Evolutionary conservation across 2,113 vertebrate genomes (phyloP).

Genomic region (Cisticola juncidis): DNA sequence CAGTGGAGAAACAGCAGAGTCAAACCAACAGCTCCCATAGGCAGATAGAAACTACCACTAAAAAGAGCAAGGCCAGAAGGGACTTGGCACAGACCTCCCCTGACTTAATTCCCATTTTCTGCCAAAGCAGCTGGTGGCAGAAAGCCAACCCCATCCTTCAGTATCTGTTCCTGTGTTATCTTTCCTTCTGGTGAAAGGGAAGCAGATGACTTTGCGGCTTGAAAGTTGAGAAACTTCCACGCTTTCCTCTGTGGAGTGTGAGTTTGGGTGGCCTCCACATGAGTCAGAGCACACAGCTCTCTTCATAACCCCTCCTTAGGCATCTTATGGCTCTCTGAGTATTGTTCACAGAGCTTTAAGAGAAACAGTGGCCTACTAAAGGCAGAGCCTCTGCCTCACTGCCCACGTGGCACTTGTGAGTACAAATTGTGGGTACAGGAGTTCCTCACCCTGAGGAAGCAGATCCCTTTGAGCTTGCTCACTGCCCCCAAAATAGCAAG

Average conservation of each 20-base stretch:
- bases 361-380: background rate
- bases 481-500: accelerated
- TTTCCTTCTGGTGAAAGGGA: background rate
- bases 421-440: background rate
- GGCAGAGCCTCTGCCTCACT: background rate
- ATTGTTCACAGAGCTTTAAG: background rate
- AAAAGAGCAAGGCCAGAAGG: background rate
- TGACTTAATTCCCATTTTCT: background rate
- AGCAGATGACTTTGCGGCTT: background rate
- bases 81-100: background rate
- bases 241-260: background rate
- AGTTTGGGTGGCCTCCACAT: background rate
- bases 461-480: background rate
- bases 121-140: background rate
- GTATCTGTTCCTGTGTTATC: background rate
- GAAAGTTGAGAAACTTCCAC: background rate
- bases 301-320: background rate
- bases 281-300: accelerated
- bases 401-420: accelerated
- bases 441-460: background rate
- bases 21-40: background rate
- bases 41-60: background rate
- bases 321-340: background rate
- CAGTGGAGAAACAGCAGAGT: background rate
- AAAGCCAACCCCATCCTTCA: background rate